Conservation (phyloP, 1,140 invertebrate species). For the Macrobrachium nipponense region DNA sequence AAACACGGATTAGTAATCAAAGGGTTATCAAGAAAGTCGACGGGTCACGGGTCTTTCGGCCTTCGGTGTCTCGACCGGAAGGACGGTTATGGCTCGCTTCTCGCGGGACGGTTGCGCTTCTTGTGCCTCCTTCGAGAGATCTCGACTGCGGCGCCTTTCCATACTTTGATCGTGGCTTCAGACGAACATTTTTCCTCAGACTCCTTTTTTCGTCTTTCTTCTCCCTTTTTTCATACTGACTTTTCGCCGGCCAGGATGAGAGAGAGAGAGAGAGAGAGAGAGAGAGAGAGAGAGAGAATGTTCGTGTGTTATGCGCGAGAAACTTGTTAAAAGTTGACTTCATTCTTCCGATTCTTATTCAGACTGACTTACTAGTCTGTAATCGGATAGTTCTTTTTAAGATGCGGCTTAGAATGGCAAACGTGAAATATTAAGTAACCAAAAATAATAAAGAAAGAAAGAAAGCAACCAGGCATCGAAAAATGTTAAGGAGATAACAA, state of each 20-base stretch:
- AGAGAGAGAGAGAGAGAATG: not conserved
- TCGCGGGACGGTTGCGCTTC: not conserved
- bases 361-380: no score
- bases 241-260: not conserved
- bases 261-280: not conserved
- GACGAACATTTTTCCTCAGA: not conserved
- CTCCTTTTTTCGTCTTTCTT: not conserved
- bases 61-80: not conserved
- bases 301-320: no score
- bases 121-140: not conserved
- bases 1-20: conserved; percentile 45
- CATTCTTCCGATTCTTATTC: no score
- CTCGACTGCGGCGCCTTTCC: conserved; percentile 21
- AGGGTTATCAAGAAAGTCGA: not conserved
- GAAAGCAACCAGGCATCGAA: no score
- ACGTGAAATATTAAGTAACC: no score
- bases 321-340: no score
- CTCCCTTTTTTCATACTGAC: not conserved
- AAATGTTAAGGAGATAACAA: no score
- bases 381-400: no score
- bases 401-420: no score
- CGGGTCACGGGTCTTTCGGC: not conserved
- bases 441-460: no score
- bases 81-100: not conserved
- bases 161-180: not conserved